Percentiles rank a stretch among this genome's conserved stretches.
Conservation (phyloP, 2,113 vertebrate species). For the Neolamprologus sp. region DNA sequence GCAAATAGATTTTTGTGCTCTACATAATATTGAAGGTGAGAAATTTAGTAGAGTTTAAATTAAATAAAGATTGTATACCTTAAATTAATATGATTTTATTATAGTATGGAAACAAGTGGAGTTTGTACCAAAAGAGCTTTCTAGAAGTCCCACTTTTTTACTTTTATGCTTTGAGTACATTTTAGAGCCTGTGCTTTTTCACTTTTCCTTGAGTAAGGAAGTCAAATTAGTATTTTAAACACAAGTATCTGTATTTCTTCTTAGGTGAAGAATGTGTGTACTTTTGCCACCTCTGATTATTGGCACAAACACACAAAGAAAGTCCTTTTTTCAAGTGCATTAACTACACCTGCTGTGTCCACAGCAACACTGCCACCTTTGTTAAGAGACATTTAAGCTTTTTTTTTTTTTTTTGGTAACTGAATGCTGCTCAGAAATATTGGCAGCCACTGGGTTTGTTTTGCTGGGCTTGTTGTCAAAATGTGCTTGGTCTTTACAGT, state of each 20-base stretch:
- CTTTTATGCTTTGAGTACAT: not conserved
- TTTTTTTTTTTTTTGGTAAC: not conserved
- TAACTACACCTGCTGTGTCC: not conserved
- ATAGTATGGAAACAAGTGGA: not conserved
- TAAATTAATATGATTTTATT: not conserved
- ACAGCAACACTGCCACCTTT: not conserved
- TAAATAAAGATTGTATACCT: not conserved
- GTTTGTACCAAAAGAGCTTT: not conserved
- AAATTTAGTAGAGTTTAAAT: not conserved
- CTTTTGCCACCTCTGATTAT: not conserved
- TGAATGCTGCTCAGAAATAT: slow-evolving; percentile 13
- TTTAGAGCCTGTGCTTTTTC: not conserved
- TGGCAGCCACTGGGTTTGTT: slow-evolving; percentile 13
- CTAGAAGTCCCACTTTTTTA: not conserved
- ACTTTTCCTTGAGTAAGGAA: not conserved
- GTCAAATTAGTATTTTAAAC: not conserved
- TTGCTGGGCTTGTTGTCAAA: slow-evolving; percentile 40
- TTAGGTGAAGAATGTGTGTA: not conserved
- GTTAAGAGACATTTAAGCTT: slow-evolving; percentile 1
- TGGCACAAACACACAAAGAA: not conserved
- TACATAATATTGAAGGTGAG: not conserved
- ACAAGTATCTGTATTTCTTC: not conserved
- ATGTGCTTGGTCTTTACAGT: slow-evolving; percentile 12
- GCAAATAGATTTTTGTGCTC: not conserved
- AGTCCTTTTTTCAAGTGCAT: not conserved